Base-by-base conservation (phyloP, 2,797 vertebrate species). In the Platalea minor region DNA sequence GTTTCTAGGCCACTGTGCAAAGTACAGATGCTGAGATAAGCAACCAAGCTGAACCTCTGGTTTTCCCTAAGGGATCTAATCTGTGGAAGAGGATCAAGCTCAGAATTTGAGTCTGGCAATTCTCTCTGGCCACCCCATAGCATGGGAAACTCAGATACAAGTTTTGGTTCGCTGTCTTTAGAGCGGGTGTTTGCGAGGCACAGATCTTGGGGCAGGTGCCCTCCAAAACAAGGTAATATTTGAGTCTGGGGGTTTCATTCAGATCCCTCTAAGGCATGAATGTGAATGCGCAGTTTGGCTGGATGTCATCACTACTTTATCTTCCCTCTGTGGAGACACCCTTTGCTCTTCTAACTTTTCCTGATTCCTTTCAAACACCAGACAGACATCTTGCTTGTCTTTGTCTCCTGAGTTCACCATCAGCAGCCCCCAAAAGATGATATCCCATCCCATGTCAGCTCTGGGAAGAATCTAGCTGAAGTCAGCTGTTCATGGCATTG, bases 1-100 rank as follows among this genome's bases (percentile, higher is more conserved):
- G 54, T 80, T 93, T 91, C 88, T 57, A 60, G 59, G 26, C 45
- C 68, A 46, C 70, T 68, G 11, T 77, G 74, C 41, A 48, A 92
- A 93, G 48, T 53, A 87, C 29, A 68, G 63, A 92, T 88, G 68
- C 20, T 91, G 64, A 81, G 75, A 89, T 88, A 95, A 95, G 69
- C 45, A 78, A 65, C 64, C 68, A 77, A 72, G 41, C 29, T 67
- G 90, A 92, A 89, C 60, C 46, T 64, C 75, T 83, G 45, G 19
- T 91, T 96, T 85, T 78, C 60, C 78, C 57, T 21, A 15, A 89
- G 81, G 75, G 57, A 68, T 65, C 37, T 91, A 83, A 85, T 85
- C 56, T 85, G n/a, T 6, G 29, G 43, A 94, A 77, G 37, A 53
- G 26, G 48, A 76, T 92, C 84, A 82, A 83, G 67, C 48, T 64